phyloP scores from a whole-genome alignment of 2,888 invertebrate genomes.

The Linhomoeus sp. region DNA sequence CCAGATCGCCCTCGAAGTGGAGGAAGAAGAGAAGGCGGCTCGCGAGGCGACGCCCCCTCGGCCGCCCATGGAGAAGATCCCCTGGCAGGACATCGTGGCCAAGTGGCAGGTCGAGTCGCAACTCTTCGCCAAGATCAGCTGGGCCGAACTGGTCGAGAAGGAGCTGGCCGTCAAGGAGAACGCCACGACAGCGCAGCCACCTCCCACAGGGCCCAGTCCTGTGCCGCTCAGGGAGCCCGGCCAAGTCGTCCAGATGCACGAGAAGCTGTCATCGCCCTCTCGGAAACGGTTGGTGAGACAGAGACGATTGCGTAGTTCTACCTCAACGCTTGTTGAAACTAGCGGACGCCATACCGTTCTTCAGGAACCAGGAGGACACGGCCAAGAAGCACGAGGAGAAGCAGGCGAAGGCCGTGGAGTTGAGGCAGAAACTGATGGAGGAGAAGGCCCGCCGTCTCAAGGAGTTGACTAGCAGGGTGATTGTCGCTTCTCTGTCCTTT shows the following conservation, averaged over 20 bases:
- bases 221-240: conserved; percentile 59
- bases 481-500: background rate
- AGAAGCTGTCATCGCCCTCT: conserved; percentile 75
- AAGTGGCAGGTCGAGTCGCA: conserved; percentile 5
- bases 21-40: conserved; percentile 20
- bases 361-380: conserved; percentile 38
- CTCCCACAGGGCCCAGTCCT: background rate
- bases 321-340: too few relatives aligned
- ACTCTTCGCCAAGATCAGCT: conserved; percentile 4
- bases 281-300: conserved; percentile 52
- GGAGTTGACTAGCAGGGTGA: conserved; percentile 62
- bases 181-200: background rate
- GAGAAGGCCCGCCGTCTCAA: conserved; percentile 65
- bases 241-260: conserved; percentile 70
- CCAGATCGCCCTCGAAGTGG: conserved; percentile 19
- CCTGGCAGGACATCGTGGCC: conserved; percentile 9
- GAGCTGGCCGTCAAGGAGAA: background rate
- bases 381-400: conserved; percentile 60
- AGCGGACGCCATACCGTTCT: too few relatives aligned
- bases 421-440: conserved; percentile 56
- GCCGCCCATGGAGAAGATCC: conserved; percentile 1
- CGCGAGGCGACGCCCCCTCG: background rate
- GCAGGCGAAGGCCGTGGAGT: conserved; percentile 70
- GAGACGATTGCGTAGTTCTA: too few relatives aligned
- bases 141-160: conserved; percentile 12